Evolutionary conservation across 2,113 vertebrate species (phyloP).

Genomic region (Chlorodrepanis virens): DNA sequence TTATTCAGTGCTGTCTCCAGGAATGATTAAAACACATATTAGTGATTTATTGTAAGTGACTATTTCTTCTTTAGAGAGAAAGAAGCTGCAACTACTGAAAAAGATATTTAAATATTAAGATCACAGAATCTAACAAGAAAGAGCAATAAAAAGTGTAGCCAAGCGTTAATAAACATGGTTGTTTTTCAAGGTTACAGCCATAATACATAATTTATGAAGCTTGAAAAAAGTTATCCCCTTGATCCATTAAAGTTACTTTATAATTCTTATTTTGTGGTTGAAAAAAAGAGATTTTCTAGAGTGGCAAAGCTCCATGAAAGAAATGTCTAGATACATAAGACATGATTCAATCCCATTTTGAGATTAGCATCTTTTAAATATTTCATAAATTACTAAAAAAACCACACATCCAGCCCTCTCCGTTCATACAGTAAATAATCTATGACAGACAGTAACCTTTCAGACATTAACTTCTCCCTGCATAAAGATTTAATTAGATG

Average conservation of each 20-base stretch:
- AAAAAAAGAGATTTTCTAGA: background rate
- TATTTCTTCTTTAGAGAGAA: background rate
- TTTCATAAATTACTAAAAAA: conserved; percentile 22
- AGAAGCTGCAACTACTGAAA: background rate
- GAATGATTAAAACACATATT: background rate
- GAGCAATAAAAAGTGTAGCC: conserved; percentile 31
- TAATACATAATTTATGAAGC: conserved; percentile 59
- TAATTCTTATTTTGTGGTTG: conserved; percentile 26
- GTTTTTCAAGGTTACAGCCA: conserved; percentile 51
- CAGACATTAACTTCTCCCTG: background rate
- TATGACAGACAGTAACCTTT: background rate
- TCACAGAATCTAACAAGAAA: conserved; percentile 29
- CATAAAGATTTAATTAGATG: conserved; percentile 31
- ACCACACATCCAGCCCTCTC: background rate
- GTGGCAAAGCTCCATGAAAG: background rate
- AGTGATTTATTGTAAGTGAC: background rate
- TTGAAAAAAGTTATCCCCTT: conserved; percentile 24
- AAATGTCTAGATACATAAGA: background rate
- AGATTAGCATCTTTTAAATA: conserved; percentile 14
- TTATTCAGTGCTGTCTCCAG: background rate
- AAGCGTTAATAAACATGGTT: conserved; percentile 42
- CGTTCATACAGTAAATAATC: background rate
- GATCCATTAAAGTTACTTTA: conserved; percentile 43
- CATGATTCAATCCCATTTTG: background rate
- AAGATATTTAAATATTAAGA: conserved; percentile 35